Conservation (phyloP, 1,140 invertebrate genomes). For the Papilio machaon region DNA sequence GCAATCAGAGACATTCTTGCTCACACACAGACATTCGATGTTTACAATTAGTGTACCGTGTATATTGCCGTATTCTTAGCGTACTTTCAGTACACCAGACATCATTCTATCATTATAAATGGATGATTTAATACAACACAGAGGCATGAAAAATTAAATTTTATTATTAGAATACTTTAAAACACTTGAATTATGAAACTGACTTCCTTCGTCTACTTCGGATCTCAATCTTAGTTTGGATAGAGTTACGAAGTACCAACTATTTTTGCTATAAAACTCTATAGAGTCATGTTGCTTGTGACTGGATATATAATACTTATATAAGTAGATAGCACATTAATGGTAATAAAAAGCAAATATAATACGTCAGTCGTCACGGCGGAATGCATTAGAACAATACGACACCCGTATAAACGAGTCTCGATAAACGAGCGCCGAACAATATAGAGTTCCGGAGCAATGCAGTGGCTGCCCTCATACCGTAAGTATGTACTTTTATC, state of each 20-base stretch:
- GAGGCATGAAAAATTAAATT: too few relatives aligned
- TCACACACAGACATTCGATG: too few relatives aligned
- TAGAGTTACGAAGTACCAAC: neutral
- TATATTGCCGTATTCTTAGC: too few relatives aligned
- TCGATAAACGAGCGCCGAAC: conserved; percentile 28
- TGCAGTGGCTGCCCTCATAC: neutral
- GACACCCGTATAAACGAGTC: conserved; percentile 33
- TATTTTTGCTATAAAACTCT: neutral
- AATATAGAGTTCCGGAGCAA: conserved; percentile 22
- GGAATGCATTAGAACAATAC: conserved; percentile 33
- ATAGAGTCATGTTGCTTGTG: neutral
- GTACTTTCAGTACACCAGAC: too few relatives aligned
- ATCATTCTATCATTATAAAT: too few relatives aligned
- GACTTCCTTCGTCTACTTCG: too few relatives aligned
- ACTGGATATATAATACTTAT: neutral
- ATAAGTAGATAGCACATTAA: conserved; percentile 10
- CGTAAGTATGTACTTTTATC: neutral
- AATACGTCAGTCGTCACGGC: conserved; percentile 21
- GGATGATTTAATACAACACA: too few relatives aligned
- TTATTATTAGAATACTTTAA: too few relatives aligned
- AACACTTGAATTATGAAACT: too few relatives aligned
- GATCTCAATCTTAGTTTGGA: neutral
- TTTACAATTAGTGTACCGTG: too few relatives aligned
- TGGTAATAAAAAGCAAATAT: conserved; percentile 29
- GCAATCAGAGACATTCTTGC: too few relatives aligned